Percentiles rank a stretch among this genome's conserved stretches.
phyloP scores from a whole-genome alignment of 2,888 invertebrate species.

The Caenorhabditis sp. region DNA sequence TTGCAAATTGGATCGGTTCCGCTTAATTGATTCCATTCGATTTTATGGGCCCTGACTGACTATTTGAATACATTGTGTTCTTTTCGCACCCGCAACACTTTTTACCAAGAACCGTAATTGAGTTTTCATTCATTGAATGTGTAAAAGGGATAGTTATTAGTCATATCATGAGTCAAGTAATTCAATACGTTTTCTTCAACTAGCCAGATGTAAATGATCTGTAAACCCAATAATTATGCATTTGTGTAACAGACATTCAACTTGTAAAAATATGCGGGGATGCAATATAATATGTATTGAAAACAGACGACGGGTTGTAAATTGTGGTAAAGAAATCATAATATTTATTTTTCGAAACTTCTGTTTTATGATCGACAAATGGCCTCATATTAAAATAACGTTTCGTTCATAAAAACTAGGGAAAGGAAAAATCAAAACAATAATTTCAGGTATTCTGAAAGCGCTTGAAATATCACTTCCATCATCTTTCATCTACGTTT shows the following conservation, averaged over 20 bases:
- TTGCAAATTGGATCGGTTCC: constrained; percentile 23
- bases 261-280: neutral
- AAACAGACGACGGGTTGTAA: constrained; percentile 26
- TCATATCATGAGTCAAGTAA: neutral
- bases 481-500: constrained; percentile 80
- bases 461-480: constrained; percentile 78
- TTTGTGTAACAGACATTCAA: neutral
- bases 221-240: neutral
- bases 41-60: neutral
- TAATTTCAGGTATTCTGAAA: constrained; percentile 71
- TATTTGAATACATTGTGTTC: neutral
- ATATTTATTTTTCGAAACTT: constrained; percentile 38
- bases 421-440: constrained; percentile 2
- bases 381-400: constrained; percentile 3
- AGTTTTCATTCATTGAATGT: neutral
- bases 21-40: constrained; percentile 25
- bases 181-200: too few relatives aligned
- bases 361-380: constrained; percentile 22
- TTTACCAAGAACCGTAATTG: neutral
- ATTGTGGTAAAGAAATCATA: constrained; percentile 21
- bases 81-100: neutral
- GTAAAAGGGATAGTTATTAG: neutral
- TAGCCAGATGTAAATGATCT: constrained; percentile 7
- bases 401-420: neutral
- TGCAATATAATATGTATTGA: constrained; percentile 7